A percentile compares a stretch with the other conserved stretches of the same genome.
Conservation (phyloP, 1,140 invertebrate genomes). For the Stegodyphus dumicola region DNA sequence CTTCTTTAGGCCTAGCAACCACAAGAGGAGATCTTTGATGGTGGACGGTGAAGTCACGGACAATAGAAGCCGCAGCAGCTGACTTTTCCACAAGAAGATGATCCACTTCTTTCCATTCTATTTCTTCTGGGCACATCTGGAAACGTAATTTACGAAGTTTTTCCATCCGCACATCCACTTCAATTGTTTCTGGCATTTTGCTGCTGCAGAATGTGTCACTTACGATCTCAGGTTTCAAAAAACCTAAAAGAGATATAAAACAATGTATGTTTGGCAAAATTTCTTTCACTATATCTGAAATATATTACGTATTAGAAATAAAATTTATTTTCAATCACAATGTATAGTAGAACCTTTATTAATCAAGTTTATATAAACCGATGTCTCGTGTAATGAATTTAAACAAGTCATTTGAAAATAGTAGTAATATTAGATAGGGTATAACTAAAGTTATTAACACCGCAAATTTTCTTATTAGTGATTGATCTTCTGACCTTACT, state of each 20-base stretch:
- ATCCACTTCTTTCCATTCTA: constrained; percentile 52
- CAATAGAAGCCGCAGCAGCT: constrained; percentile 26
- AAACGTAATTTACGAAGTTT: constrained; percentile 39
- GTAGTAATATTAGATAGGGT: too few species aligned
- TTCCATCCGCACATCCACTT: constrained; percentile 38
- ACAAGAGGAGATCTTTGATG: constrained; percentile 35
- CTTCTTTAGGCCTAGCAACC: constrained; percentile 17
- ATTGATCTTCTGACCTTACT: too few species aligned
- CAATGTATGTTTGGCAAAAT: too few species aligned
- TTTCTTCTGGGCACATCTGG: constrained; percentile 40
- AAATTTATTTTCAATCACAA: too few species aligned
- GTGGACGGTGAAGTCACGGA: constrained; percentile 37
- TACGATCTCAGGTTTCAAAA: constrained; percentile 55
- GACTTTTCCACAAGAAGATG: constrained; percentile 30
- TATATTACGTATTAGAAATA: too few species aligned
- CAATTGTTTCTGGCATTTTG: constrained; percentile 50
- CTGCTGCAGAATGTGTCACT: constrained; percentile 31
- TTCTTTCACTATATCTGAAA: too few species aligned
- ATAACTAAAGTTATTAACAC: too few species aligned
- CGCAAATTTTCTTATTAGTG: too few species aligned
- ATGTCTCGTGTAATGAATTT: too few species aligned
- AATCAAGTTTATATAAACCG: too few species aligned
- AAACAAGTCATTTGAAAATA: too few species aligned
- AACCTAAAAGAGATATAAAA: constrained; percentile 5
- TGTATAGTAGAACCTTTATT: too few species aligned